A percentile compares a stretch with the other conserved stretches of the same genome.
Evolutionary conservation across 1,140 invertebrate genomes (phyloP).

Genomic region (Zaprionus lachaisei): DNA sequence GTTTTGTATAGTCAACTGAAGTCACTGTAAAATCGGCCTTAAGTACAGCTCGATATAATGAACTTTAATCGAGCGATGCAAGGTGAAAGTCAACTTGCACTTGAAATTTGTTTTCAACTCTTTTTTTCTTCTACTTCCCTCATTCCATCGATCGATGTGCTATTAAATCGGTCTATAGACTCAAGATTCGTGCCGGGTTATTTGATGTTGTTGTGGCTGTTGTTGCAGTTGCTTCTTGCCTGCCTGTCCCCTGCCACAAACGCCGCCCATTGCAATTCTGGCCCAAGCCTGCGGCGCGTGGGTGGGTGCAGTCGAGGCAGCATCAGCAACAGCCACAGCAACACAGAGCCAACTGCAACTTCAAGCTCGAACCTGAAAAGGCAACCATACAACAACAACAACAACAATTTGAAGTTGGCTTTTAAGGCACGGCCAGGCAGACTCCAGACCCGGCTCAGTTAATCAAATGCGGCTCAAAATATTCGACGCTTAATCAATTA

Average conservation of each 20-base stretch:
- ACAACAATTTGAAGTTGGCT: conserved; percentile 6
- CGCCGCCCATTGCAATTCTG: conserved; percentile 53
- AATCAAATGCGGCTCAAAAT: conserved; percentile 47
- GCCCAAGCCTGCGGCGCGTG: conserved; percentile 36
- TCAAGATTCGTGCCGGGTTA: conserved; percentile 26
- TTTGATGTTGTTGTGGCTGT: conserved; percentile 24
- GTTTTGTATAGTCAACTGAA: background rate
- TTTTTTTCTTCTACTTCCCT: background rate
- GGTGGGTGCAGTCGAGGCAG: conserved; percentile 65
- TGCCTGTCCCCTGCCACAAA: conserved; percentile 23
- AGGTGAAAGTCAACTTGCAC: conserved; percentile 11
- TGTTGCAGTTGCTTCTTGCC: background rate
- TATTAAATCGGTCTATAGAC: conserved; percentile 7
- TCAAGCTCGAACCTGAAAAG: background rate
- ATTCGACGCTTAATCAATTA: conserved; percentile 75
- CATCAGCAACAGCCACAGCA: background rate
- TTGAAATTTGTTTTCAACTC: conserved; percentile 3
- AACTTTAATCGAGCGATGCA: background rate
- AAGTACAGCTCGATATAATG: background rate
- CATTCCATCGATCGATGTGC: conserved; percentile 5
- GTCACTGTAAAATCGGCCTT: background rate
- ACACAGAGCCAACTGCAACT: background rate
- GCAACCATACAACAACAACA: conserved; percentile 5
- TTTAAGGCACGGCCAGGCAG: conserved; percentile 59
- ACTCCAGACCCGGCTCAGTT: background rate